Conservation (phyloP, 2,888 invertebrate genomes). For the Scaptomyza tumidula region DNA sequence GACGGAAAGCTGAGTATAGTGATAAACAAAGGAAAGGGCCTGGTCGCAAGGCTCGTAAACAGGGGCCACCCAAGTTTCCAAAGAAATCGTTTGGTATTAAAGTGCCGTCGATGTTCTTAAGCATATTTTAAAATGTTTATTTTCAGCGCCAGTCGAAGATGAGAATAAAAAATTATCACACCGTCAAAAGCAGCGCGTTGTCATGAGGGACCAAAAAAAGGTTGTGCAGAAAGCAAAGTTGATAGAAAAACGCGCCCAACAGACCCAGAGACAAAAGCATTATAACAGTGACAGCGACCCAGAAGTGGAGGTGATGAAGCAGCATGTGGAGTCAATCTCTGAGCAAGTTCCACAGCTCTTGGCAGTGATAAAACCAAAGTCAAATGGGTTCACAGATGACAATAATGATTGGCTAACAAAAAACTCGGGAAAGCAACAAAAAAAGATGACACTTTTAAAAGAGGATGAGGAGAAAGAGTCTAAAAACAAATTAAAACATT, state of each 20-base stretch:
- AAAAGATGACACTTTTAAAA: slow-evolving; percentile 15
- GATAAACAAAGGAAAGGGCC: slow-evolving; percentile 92
- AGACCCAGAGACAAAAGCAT: slow-evolving; percentile 62
- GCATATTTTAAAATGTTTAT: slow-evolving; percentile 7
- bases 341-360: slow-evolving; percentile 59
- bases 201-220: slow-evolving; percentile 87
- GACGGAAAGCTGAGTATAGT: slow-evolving; percentile 92
- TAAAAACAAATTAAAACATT: slow-evolving; percentile 54
- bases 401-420: slow-evolving; percentile 89
- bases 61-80: slow-evolving; percentile 89
- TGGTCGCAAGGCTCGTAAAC: slow-evolving; percentile 94
- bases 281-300: slow-evolving; percentile 81
- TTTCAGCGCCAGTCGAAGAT: slow-evolving; percentile 83
- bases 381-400: slow-evolving; percentile 88
- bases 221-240: slow-evolving; percentile 78
- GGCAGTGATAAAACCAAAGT: slow-evolving; percentile 40
- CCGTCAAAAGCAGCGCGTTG: slow-evolving; percentile 89
- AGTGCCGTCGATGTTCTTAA: background rate
- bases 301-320: slow-evolving; percentile 60
- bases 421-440: slow-evolving; percentile 83
- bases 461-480: slow-evolving; percentile 58
- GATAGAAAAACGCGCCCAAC: slow-evolving; percentile 56
- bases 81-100: slow-evolving; percentile 82
- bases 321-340: slow-evolving; percentile 63
- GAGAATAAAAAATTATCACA: slow-evolving; percentile 88